phyloP scores from a whole-genome alignment of 1,140 invertebrate species.

The Hyposmocoma kahamanoa region DNA sequence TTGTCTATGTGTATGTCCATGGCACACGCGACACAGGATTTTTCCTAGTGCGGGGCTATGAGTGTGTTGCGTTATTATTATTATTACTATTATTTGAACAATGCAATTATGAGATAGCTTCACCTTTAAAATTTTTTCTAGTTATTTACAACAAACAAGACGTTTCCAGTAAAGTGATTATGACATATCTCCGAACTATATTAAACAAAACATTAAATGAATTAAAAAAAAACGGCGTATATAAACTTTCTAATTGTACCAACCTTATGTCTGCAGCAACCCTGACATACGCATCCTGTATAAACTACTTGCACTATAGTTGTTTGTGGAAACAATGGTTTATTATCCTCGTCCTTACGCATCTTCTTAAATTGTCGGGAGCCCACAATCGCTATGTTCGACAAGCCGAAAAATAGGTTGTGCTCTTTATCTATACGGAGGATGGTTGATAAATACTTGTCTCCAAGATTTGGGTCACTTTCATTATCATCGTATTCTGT shows the following conservation, averaged over 20 bases:
- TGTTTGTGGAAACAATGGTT: constrained; percentile 48
- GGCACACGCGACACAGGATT: no score
- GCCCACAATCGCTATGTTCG: constrained; percentile 47
- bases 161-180: no score
- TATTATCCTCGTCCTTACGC: constrained; percentile 37
- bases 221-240: no score
- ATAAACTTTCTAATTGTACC: background rate
- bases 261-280: constrained; percentile 36
- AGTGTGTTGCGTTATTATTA: no score
- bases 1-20: no score
- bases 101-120: no score
- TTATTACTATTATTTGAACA: no score
- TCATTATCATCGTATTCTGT: constrained; percentile 25
- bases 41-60: no score
- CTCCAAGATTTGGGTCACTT: constrained; percentile 23
- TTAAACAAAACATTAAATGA: no score
- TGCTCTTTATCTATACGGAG: constrained; percentile 50
- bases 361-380: constrained; percentile 21
- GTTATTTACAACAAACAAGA: no score
- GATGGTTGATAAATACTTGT: constrained; percentile 54
- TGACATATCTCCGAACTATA: no score
- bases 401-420: constrained; percentile 51
- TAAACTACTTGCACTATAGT: constrained; percentile 52
- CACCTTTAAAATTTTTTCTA: no score
- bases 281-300: constrained; percentile 20